Percentiles rank a stretch among this genome's conserved stretches.
phyloP scores from a whole-genome alignment of 37 sponge, comb jelly and placozoan genomes.

The Bolinopsis microptera region DNA sequence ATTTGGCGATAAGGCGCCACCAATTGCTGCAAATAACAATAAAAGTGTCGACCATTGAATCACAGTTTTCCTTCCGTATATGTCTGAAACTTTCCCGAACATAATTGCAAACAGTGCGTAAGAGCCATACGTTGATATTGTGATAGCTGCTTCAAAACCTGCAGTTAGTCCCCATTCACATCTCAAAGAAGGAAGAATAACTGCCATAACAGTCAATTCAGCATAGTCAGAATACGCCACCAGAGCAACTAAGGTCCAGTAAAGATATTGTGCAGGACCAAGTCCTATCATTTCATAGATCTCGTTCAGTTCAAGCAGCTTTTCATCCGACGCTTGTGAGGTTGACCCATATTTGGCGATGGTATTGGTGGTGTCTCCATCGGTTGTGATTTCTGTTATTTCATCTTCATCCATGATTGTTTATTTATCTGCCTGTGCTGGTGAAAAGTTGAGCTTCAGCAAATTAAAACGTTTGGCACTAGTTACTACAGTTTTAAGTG shows the following conservation, averaged over 20 bases:
- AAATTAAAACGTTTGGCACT: too few relatives aligned
- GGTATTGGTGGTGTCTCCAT: too few relatives aligned
- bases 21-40: not conserved
- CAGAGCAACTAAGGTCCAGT: not conserved
- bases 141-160: not conserved
- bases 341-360: not conserved
- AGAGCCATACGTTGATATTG: not conserved
- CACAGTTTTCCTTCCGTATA: not conserved
- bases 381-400: too few relatives aligned
- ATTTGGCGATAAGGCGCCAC: not conserved
- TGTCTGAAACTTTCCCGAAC: not conserved
- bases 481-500: too few relatives aligned
- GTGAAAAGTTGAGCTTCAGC: too few relatives aligned
- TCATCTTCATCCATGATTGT: too few relatives aligned
- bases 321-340: not conserved
- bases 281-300: not conserved
- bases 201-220: not conserved
- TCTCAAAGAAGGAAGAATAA: not conserved
- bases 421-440: too few relatives aligned
- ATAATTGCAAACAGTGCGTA: not conserved
- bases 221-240: not conserved
- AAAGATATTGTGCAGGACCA: not conserved
- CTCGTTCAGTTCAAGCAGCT: conserved; percentile 7
- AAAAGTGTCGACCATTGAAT: not conserved
- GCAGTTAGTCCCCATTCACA: conserved; percentile 12